These are phyloP conservation scores for Lytechinus pictus DNA, from an alignment of 35 echinoderm and acorn worm species.

Conservation along the genomic window DNA sequence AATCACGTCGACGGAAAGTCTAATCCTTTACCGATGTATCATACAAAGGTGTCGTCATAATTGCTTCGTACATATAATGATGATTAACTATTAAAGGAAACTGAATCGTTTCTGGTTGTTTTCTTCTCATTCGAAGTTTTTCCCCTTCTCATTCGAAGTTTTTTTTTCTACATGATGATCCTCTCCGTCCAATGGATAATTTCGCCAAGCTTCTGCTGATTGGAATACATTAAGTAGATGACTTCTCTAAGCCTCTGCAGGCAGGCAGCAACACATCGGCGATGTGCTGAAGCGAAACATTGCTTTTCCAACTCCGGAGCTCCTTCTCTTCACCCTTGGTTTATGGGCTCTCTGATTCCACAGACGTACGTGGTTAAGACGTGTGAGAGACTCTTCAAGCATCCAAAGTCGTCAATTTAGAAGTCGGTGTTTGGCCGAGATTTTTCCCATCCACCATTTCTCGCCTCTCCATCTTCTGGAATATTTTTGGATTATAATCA, in stretches of 20 bases:
- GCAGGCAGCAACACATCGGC: background rate
- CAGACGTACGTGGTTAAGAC: background rate
- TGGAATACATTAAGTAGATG: background rate
- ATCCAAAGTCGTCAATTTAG: background rate
- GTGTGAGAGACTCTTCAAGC: background rate
- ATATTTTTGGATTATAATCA: conserved; percentile 7
- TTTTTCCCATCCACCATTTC: background rate
- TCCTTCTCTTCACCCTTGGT: background rate
- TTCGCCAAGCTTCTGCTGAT: background rate
- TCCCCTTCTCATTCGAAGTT: background rate
- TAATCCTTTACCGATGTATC: background rate
- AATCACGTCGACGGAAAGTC: background rate
- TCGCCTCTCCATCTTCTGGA: background rate
- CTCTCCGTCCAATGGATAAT: background rate
- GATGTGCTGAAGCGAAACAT: conserved; percentile 11
- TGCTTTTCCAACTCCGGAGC: background rate
- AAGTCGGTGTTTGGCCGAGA: conserved; percentile 7
- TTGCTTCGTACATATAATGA: background rate
- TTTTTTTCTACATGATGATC: background rate
- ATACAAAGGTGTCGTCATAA: background rate
- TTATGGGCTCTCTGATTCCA: background rate
- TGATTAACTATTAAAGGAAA: background rate
- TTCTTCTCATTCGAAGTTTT: background rate
- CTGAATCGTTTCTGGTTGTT: background rate
- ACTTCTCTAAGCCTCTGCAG: background rate